These are phyloP conservation scores for Steinernema khuongi DNA, from an alignment of 1,140 invertebrate genomes.

Conservation along the genomic window DNA sequence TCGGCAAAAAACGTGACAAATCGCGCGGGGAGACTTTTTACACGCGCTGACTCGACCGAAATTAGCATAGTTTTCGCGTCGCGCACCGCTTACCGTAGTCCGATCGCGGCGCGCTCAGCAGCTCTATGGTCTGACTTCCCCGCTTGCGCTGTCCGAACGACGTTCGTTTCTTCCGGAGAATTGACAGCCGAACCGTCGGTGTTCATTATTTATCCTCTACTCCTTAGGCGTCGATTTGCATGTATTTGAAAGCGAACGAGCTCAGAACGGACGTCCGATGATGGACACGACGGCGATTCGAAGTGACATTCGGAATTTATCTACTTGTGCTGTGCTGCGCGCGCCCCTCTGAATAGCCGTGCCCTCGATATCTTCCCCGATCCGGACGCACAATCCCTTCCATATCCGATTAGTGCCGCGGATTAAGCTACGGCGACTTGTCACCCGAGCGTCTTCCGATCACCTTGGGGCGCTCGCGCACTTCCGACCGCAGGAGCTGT, in stretches of 20 bases:
- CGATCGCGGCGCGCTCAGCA: background rate
- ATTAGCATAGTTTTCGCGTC: background rate
- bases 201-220: conserved; percentile 2
- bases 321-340: background rate
- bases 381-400: background rate
- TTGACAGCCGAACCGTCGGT: background rate
- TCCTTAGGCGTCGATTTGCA: conserved; percentile 11
- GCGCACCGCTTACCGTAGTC: background rate
- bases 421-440: too few relatives aligned
- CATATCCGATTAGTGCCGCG: background rate
- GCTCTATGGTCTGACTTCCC: background rate
- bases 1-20: background rate
- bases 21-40: background rate
- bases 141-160: background rate
- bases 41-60: background rate
- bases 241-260: background rate
- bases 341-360: conserved; percentile 7
- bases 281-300: background rate
- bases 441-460: too few relatives aligned
- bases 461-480: too few relatives aligned
- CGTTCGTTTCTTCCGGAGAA: background rate
- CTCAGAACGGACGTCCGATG: background rate
- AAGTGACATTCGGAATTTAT: conserved; percentile 13
- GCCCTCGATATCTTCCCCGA: conserved; percentile 11
- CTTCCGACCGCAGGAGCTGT: too few relatives aligned